Evolutionary conservation across 2,113 vertebrate genomes (phyloP).

Genomic region (Steatornis caripensis): DNA sequence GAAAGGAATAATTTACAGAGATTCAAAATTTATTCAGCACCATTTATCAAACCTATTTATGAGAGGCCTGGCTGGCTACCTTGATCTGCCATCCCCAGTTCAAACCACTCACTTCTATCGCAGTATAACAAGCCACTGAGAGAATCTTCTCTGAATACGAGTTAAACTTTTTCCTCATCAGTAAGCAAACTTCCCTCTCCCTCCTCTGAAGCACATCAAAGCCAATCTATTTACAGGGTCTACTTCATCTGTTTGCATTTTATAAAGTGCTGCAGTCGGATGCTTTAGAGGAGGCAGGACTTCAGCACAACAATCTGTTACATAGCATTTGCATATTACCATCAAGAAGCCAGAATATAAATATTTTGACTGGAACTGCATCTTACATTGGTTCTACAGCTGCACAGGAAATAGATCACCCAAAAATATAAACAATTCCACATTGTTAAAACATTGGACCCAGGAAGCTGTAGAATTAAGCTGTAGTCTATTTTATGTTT

Average conservation of each 20-base stretch:
- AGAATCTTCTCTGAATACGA: not conserved
- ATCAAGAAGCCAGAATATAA: not conserved
- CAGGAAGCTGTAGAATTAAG: not conserved
- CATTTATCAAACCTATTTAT: not conserved
- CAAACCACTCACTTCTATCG: not conserved
- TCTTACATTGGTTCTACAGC: not conserved
- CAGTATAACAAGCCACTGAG: not conserved
- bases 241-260: not conserved
- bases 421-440: not conserved
- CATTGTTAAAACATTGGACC: not conserved
- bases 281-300: not conserved
- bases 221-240: not conserved
- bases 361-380: not conserved
- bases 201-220: not conserved
- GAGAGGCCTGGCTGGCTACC: not conserved
- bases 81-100: not conserved
- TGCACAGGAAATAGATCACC: not conserved
- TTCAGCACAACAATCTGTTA: not conserved
- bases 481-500: not conserved
- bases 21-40: not conserved
- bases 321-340: not conserved
- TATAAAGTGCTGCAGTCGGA: not conserved
- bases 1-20: not conserved
- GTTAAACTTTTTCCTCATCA: not conserved
- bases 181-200: not conserved